Evolutionary conservation across 1,140 invertebrate genomes (phyloP), one percentile per base, ranked within the genome.

Genomic region (Zaprionus lachaisei): DNA sequence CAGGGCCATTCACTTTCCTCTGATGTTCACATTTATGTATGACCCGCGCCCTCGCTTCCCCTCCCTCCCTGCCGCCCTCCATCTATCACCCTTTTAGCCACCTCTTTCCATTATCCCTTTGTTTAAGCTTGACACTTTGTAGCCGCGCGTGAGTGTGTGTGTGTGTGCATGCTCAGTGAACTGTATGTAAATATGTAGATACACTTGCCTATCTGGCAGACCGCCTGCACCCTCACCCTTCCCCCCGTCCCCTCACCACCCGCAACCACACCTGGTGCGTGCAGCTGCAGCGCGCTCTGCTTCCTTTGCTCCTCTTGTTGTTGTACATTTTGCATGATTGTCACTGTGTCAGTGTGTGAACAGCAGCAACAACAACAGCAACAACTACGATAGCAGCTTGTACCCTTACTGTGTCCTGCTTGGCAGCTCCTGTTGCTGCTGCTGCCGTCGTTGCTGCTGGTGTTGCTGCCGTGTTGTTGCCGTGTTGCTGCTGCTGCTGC

Each of bases 161-260:
- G 54, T 31, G 70, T 78, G 72, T 79, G 76, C 56, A 51, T 76
- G 72, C 66, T 64, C 85, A 83, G 61, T 89, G 84, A 87, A 90
- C 84, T 89, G 85, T 89, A 79, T 81, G 84, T 87, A 90, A 89
- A 89, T 89, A 89, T 89, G 85, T 90, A 81, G 81, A 73, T 54
- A 72, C 64, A 84, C 62, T 72, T 67, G 81, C 58, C 66, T 62
- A 72, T 65, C 71, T 63, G 64, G 41, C 72, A 57, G 68, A 60
- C 60, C 62, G 26, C 49, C 41, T 44, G n/a, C 34, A 51, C 17
- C 28, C 28, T 22, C 47, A 17, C 24, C 47, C 47, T 55, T 26
- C 31, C 38, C 31, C 38, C 34, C 22, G 22, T 34, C 11, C 24
- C n/a, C n/a, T 9, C n/a, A 26, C 20, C 24, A 58, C 54, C 63